phyloP scores from a whole-genome alignment of 2,113 vertebrate species.

The Rhodinocichla rosea region DNA sequence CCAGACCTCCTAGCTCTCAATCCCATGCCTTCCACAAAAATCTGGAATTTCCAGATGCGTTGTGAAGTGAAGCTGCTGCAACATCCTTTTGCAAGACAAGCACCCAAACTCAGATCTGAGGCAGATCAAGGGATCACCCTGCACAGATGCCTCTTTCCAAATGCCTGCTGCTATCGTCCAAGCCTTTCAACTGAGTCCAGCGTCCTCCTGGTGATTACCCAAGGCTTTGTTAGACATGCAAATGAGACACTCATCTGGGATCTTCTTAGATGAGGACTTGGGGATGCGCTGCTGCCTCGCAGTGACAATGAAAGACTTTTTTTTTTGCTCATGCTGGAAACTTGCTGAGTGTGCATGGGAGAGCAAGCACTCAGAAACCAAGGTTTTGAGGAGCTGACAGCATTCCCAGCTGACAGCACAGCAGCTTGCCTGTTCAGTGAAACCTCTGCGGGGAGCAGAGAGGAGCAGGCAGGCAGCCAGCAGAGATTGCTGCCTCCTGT shows the following conservation, averaged over 20 bases:
- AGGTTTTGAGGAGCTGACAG: constrained; percentile 24
- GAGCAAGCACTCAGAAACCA: background rate
- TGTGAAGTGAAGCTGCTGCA: background rate
- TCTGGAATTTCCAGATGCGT: constrained; percentile 4
- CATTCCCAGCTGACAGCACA: background rate
- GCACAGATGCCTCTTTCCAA: constrained; percentile 45
- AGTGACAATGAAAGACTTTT: background rate
- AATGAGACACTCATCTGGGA: constrained; percentile 51
- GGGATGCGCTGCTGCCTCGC: background rate
- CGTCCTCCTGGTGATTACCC: constrained; percentile 53
- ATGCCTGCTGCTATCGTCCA: constrained; percentile 40
- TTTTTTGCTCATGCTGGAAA: background rate
- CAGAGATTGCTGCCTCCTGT: background rate
- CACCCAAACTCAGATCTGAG: background rate
- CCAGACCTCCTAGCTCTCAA: background rate
- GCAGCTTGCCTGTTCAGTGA: background rate
- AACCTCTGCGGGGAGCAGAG: background rate
- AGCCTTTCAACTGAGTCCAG: constrained; percentile 57
- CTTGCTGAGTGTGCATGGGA: constrained; percentile 4
- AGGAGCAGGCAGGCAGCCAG: constrained; percentile 22
- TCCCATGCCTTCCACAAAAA: constrained; percentile 16
- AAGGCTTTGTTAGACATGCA: constrained; percentile 63
- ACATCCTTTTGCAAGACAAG: constrained; percentile 14
- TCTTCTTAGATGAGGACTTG: constrained; percentile 21
- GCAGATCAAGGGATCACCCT: constrained; percentile 35